A percentile compares a stretch with the other conserved stretches of the same genome.
These are phyloP conservation scores for Trichopria drosophilae DNA, from an alignment of 2,888 invertebrate species.

Conservation along the genomic window DNA sequence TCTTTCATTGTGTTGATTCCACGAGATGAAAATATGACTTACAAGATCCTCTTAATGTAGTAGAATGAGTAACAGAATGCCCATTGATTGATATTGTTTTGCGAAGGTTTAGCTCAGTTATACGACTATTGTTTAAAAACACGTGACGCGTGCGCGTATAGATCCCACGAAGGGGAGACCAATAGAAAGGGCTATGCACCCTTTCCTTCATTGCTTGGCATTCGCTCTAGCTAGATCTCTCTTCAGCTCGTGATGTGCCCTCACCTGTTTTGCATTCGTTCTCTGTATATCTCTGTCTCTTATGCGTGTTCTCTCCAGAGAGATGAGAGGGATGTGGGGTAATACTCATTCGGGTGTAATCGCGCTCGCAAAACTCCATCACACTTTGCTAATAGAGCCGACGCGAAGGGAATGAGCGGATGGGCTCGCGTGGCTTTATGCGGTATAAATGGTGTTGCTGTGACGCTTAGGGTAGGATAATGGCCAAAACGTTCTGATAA, in stretches of 20 bases:
- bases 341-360: conserved; percentile 60
- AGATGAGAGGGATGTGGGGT: conserved; percentile 36
- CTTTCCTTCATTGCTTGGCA: no score
- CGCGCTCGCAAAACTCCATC: conserved; percentile 60
- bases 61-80: no score
- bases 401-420: conserved; percentile 44
- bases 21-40: no score
- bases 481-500: conserved; percentile 45
- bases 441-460: conserved; percentile 42
- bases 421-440: conserved; percentile 46
- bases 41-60: no score
- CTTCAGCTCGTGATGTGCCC: no score
- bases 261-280: no score
- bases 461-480: conserved; percentile 41
- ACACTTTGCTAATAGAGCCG: conserved; percentile 59
- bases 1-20: no score
- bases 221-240: no score
- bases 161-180: conserved; percentile 33
- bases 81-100: conserved; percentile 16
- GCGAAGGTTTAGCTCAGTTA: conserved; percentile 14
- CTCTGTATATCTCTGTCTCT: no score
- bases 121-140: conserved; percentile 35
- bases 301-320: conserved; percentile 37
- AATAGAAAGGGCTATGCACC: conserved; percentile 50
- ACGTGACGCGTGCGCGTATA: conserved; percentile 37